Percentiles rank a stretch among this genome's conserved stretches.
phyloP scores from a whole-genome alignment of 2,888 invertebrate genomes.

The Aspidapion aeneum region DNA sequence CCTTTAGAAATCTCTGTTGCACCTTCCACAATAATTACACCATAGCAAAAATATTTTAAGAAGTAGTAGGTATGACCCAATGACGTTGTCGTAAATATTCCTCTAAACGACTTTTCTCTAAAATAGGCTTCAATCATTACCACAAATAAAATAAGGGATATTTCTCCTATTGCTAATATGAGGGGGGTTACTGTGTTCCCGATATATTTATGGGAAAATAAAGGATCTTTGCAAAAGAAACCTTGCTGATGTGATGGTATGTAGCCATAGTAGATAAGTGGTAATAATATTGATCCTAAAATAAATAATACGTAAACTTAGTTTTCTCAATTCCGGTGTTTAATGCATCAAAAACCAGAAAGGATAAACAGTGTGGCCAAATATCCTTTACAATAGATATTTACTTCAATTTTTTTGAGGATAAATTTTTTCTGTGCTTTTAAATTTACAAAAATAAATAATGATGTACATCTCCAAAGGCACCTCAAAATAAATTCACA shows the following conservation, averaged over 20 bases:
- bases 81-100: slow-evolving; percentile 3
- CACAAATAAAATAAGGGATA: slow-evolving; percentile 54
- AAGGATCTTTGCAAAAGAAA: slow-evolving; percentile 69
- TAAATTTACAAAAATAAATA: too few relatives aligned
- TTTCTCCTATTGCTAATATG: slow-evolving; percentile 52
- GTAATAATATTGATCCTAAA: slow-evolving; percentile 58
- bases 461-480: too few relatives aligned
- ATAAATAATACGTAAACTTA: too few relatives aligned
- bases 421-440: too few relatives aligned
- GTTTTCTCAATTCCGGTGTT: too few relatives aligned
- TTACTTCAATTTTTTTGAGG: too few relatives aligned
- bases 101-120: slow-evolving; percentile 43
- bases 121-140: slow-evolving; percentile 37
- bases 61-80: slow-evolving; percentile 14
- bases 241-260: slow-evolving; percentile 61
- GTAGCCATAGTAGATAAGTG: slow-evolving; percentile 60
- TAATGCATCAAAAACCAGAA: too few relatives aligned
- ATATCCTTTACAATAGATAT: too few relatives aligned
- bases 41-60: slow-evolving; percentile 14
- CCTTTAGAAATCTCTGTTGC: slow-evolving; percentile 17
- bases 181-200: slow-evolving; percentile 66
- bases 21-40: slow-evolving; percentile 10
- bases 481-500: too few relatives aligned
- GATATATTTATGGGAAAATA: slow-evolving; percentile 60
- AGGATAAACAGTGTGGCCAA: too few relatives aligned